Base-by-base conservation (phyloP, 2,113 vertebrate genomes). In the Elachura formosa region DNA sequence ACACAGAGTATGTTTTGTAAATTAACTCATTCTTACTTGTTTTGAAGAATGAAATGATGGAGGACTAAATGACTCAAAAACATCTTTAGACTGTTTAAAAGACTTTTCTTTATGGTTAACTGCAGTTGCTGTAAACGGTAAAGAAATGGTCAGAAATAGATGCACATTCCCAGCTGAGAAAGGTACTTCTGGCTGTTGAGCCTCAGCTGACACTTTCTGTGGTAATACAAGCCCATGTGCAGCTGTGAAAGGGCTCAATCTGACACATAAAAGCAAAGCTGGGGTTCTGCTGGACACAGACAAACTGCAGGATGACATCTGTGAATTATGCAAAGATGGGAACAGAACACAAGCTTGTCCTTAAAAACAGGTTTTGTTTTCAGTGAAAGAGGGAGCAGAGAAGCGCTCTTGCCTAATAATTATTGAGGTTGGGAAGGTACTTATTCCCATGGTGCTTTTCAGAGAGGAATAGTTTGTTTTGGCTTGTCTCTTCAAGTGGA, bases 401-500 rank as follows among this genome's bases (percentile, higher is more conserved):
- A 88, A 84, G 81, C 64, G 58, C 29, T 87, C 61, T 92, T 92
- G 74, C 73, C 71, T 95, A 91, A 97, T 96, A 95, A 97, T 97
- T 97, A 94, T 90, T 96, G 92, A 97, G 97, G 91, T 72, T 97
- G 96, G 89, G 93, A 96, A 92, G 74, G 74, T 85, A 87, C 36
- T 93, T 90, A 96, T 95, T 98, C 97, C 97, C 91, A 25, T 94
- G 93, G 92, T 90, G 90, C 77, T 88, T 97, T 95, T 96, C 67
- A 90, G 80, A 82, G 86, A 97, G 79, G 88, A 90, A 68, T 72
- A 87, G 87, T 98, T 98, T 98, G 94, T 97, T 98, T 98, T 98
- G 96, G 93, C 89, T 98, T 97, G 97, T 91, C 81, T 97, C 86
- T 96, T 98, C 97, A 98, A 97, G 97, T 98, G 98, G 97, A 98